Evolutionary conservation across 2,797 vertebrate species (phyloP).

Genomic region (Gallinago stenura): DNA sequence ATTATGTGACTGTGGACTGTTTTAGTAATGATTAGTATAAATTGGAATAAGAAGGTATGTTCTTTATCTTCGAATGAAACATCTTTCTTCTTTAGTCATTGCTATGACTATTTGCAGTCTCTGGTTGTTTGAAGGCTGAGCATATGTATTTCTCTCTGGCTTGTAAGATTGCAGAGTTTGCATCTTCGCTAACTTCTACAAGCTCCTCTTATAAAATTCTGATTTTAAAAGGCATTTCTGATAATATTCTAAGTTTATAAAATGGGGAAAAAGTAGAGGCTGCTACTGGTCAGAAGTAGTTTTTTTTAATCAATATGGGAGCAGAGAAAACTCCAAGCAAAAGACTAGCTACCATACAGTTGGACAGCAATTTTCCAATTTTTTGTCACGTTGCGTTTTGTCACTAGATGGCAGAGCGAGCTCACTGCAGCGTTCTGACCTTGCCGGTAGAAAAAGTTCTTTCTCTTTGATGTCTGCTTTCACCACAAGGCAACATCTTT

Average conservation of each 20-base stretch:
- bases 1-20: background rate
- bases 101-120: background rate
- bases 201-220: background rate
- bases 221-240: background rate
- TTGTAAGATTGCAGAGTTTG: background rate
- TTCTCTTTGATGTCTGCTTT: background rate
- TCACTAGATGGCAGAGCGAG: constrained; percentile 45
- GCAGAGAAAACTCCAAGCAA: background rate
- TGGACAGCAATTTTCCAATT: background rate
- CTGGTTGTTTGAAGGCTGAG: background rate
- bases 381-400: background rate
- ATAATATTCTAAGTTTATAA: background rate
- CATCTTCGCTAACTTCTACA: background rate
- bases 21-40: background rate
- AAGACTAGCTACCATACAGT: background rate
- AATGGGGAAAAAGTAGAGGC: background rate
- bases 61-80: background rate
- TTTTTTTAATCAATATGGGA: background rate
- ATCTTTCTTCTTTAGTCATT: background rate
- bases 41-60: background rate
- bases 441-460: accelerated
- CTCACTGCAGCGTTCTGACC: background rate
- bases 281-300: background rate
- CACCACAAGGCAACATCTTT: background rate
- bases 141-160: background rate